These are phyloP conservation scores for Aphelinus certus DNA, from an alignment of 1,140 invertebrate genomes.

Conservation along the genomic window DNA sequence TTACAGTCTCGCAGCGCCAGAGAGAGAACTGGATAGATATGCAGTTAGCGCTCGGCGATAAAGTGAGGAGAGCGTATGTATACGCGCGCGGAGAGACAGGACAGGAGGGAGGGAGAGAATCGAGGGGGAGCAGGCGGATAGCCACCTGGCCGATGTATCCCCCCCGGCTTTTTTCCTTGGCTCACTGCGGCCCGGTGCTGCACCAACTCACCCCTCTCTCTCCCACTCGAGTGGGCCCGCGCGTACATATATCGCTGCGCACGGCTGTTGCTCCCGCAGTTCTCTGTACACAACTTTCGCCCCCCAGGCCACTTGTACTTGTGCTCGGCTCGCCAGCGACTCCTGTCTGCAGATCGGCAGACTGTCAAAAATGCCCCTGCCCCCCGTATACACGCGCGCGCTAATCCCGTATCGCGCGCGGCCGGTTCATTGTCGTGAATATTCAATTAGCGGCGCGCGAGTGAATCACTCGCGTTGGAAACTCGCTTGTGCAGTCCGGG, in stretches of 20 bases:
- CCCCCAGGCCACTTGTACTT: slow-evolving; percentile 6
- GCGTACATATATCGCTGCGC: too few relatives aligned
- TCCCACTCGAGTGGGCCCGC: neutral
- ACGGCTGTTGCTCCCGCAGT: too few relatives aligned
- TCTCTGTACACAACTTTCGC: neutral
- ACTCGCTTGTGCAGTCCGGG: neutral
- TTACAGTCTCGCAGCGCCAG: too few relatives aligned
- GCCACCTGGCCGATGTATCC: slow-evolving; percentile 50
- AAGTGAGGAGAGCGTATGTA: neutral
- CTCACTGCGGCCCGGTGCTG: too few relatives aligned
- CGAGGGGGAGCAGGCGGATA: slow-evolving; percentile 46
- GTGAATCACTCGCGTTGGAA: too few relatives aligned
- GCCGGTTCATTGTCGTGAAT: too few relatives aligned
- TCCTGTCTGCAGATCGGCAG: neutral
- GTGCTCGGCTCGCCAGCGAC: slow-evolving; percentile 3
- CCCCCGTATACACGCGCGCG: too few relatives aligned
- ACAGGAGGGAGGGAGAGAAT: slow-evolving; percentile 2
- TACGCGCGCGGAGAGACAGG: neutral
- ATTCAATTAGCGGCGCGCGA: too few relatives aligned
- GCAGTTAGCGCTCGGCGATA: slow-evolving; percentile 11
- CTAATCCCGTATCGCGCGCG: too few relatives aligned
- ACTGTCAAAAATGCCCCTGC: too few relatives aligned
- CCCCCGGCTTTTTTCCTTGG: neutral
- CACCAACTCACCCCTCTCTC: slow-evolving; percentile 9
- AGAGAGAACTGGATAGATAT: too few relatives aligned